Percentiles rank a stretch among this genome's conserved stretches.
phyloP scores from a whole-genome alignment of 2,888 invertebrate genomes.

The Plebejus argus region DNA sequence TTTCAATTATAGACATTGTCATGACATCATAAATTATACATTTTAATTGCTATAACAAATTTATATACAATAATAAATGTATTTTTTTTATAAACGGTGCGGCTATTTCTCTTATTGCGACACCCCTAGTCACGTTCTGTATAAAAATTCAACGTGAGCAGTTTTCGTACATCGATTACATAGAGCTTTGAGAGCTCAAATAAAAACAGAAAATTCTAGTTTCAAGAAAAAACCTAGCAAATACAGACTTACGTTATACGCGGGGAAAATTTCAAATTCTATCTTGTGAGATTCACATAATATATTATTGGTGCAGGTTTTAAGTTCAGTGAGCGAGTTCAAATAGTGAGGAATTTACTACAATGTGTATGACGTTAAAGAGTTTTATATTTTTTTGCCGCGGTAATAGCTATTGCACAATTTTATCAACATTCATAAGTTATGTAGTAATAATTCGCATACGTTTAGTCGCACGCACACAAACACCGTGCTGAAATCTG shows the following conservation, averaged over 20 bases:
- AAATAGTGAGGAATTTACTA: neutral
- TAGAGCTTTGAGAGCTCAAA: constrained; percentile 28
- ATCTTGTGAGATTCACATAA: neutral
- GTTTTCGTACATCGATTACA: constrained; percentile 28
- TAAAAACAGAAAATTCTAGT: constrained; percentile 25
- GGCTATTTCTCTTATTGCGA: neutral
- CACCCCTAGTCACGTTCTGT: constrained; percentile 8
- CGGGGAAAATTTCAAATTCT: neutral
- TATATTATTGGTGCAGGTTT: neutral
- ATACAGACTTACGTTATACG: neutral
- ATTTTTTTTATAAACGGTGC: neutral
- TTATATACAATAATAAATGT: neutral
- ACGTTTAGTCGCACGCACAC: too few species aligned
- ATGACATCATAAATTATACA: too few species aligned
- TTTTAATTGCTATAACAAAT: too few species aligned
- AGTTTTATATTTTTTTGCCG: too few species aligned
- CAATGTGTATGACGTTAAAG: too few species aligned
- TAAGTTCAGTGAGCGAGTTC: neutral
- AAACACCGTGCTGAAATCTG: too few species aligned
- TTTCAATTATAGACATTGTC: too few species aligned
- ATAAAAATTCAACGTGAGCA: constrained; percentile 33
- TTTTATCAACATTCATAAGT: too few species aligned
- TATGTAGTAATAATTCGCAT: too few species aligned
- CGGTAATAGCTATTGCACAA: too few species aligned
- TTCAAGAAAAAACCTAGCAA: neutral